Conservation (phyloP, 1,140 invertebrate species). For the Bombus vancouverensis region DNA sequence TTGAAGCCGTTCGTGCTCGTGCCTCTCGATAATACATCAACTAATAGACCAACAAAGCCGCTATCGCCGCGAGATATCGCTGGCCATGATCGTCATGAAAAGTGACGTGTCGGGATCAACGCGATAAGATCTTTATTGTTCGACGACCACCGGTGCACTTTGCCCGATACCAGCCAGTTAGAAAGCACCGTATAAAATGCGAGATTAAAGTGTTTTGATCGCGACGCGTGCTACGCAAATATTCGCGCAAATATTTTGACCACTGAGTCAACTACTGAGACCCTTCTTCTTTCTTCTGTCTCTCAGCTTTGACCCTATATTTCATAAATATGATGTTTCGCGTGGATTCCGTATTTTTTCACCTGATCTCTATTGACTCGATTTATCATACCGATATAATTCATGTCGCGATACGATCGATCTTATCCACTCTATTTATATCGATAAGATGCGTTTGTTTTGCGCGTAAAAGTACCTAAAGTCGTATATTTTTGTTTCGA, state of each 20-base stretch:
- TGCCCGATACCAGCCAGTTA: not conserved
- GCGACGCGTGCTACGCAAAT: not conserved
- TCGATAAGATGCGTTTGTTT: not conserved
- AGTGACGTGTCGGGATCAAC: constrained; percentile 28
- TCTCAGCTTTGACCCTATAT: not conserved
- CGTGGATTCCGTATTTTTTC: not conserved
- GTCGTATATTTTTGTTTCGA: not conserved
- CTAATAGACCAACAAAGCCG: constrained; percentile 23
- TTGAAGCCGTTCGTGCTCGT: not conserved
- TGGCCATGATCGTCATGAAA: constrained; percentile 27
- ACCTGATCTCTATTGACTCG: not conserved
- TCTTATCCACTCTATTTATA: not conserved
- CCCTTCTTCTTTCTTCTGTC: not conserved
- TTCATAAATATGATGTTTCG: not conserved
- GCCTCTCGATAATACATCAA: not conserved
- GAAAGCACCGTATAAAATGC: not conserved
- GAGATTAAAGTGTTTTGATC: constrained; percentile 29
- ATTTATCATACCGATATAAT: not conserved
- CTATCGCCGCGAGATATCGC: constrained; percentile 40
- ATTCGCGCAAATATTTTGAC: constrained; percentile 1
- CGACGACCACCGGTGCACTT: constrained; percentile 35
- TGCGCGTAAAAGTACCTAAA: not conserved
- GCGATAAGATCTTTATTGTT: constrained; percentile 44
- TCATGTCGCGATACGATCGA: not conserved
- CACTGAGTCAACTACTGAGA: not conserved